Evolutionary conservation across 2,113 vertebrate genomes (phyloP), one percentile per base, ranked within the genome.

Genomic region (Neodontobutis hainanensis): DNA sequence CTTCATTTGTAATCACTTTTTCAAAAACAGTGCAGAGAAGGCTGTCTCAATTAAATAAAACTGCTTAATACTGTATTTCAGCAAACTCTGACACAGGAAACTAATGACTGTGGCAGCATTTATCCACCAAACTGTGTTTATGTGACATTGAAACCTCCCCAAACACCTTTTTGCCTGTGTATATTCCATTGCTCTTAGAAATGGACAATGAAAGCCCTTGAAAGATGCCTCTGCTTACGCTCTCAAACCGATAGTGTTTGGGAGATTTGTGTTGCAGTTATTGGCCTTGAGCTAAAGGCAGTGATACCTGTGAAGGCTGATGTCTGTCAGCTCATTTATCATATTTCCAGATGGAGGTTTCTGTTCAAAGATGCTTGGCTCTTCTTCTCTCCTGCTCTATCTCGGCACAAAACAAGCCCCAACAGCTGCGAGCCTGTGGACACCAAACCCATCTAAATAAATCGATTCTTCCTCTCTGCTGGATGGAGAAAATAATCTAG

Each of bases 251-350:
- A 27, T 27, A 27, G 55, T 6, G 1, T 74, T 85, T 65, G 65
- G 65, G 42, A 61, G 75, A 68, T 67, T 80, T 73, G 8, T 61
- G 44, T 79, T 82, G 70, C 64, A 69, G 81, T 81, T 69, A 53
- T 68, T 82, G 85, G 68, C 80, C 68, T 68, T 65, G 61, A 27
- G 81, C 90, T 85, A 78, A 89, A 86, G 82, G 74, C 61, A 51
- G 32, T 48, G 49, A 73, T 73, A 43, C 58, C 55, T 79, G 64
- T 83, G 74, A 81, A 65, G 74, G 77, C 80, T 86, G 85, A 80
- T 73, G 73, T 65, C 77, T 81, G 74, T 87, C 84, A 85, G 56
- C 58, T 85, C 65, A 87, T 91, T 90, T 85, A 86, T 88, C 86
- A 85, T 69, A 67, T 80, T 85, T 84, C 78, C 74, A 68, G 63